Conservation (phyloP, 2,888 invertebrate genomes). For the Hypena proboscidalis region DNA sequence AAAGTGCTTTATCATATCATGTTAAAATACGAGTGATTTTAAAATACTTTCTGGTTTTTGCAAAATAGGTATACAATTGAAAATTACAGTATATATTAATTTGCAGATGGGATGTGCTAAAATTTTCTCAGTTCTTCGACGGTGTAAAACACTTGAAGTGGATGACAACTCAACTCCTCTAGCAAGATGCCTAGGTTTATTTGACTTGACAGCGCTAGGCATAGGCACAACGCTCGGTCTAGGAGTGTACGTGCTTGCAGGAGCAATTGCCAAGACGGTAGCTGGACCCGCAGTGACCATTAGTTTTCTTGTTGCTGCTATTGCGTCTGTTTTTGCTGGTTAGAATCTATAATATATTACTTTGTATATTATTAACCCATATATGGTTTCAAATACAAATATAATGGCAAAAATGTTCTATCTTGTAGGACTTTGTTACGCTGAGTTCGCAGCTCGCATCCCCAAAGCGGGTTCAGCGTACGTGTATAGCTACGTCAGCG, state of each 20-base stretch:
- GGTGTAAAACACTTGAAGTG: conserved; percentile 79
- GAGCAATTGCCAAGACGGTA: conserved; percentile 92
- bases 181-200: conserved; percentile 89
- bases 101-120: conserved; percentile 70
- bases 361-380: no score
- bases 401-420: neutral
- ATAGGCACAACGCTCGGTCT: conserved; percentile 96
- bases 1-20: no score
- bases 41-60: no score
- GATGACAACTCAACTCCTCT: conserved; percentile 72
- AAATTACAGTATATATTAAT: neutral
- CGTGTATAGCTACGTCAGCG: conserved; percentile 95
- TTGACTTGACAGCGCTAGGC: conserved; percentile 95
- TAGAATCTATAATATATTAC: no score
- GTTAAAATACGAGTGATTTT: no score
- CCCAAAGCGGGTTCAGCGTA: conserved; percentile 97
- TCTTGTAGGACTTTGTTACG: conserved; percentile 92
- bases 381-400: no score
- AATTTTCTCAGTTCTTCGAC: conserved; percentile 64
- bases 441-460: conserved; percentile 95
- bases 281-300: conserved; percentile 97
- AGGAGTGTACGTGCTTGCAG: conserved; percentile 97
- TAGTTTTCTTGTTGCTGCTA: conserved; percentile 95
- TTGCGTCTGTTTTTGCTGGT: conserved; percentile 97
- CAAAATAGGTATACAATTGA: no score